phyloP scores from a whole-genome alignment of 2,113 vertebrate species.

The Benitochromis conjunctus region DNA sequence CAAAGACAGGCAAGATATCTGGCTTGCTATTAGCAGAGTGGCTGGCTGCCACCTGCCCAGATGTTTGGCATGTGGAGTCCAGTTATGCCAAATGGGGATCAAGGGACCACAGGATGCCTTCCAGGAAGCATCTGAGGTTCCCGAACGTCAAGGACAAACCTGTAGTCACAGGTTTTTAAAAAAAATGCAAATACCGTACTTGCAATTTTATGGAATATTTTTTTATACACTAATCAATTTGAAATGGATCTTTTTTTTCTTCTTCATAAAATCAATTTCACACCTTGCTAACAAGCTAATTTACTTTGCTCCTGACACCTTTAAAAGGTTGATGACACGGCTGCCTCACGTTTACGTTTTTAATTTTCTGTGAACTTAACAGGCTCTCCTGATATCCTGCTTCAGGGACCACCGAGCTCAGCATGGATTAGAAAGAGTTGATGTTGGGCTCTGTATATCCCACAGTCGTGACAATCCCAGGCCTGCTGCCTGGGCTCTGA shows the following conservation, averaged over 20 bases:
- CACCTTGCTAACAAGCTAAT: conserved; percentile 11
- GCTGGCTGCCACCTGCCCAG: conserved; percentile 64
- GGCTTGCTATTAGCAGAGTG: conserved; percentile 52
- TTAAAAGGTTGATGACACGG: conserved; percentile 5
- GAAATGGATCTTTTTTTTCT: background rate
- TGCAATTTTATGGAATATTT: background rate
- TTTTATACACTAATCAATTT: background rate
- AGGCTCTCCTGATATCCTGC: conserved; percentile 31
- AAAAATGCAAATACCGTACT: background rate
- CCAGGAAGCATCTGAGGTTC: conserved; percentile 24
- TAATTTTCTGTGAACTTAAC: conserved; percentile 25
- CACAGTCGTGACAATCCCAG: conserved; percentile 28
- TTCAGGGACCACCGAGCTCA: conserved; percentile 29
- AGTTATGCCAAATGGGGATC: conserved; percentile 54
- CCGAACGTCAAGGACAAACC: conserved; percentile 37
- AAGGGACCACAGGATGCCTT: conserved; percentile 23
- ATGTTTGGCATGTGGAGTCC: conserved; percentile 61
- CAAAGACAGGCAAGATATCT: conserved; percentile 53
- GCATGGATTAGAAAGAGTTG: conserved; percentile 20
- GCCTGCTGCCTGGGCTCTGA: conserved; percentile 23
- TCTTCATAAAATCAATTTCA: background rate
- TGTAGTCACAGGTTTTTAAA: background rate
- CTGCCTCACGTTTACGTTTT: background rate
- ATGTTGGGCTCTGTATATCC: conserved; percentile 8
- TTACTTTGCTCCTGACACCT: background rate